Evolutionary conservation across 2,888 invertebrate genomes (phyloP), one percentile per base, ranked within the genome.

Genomic region (Drosophila gaucha): DNA sequence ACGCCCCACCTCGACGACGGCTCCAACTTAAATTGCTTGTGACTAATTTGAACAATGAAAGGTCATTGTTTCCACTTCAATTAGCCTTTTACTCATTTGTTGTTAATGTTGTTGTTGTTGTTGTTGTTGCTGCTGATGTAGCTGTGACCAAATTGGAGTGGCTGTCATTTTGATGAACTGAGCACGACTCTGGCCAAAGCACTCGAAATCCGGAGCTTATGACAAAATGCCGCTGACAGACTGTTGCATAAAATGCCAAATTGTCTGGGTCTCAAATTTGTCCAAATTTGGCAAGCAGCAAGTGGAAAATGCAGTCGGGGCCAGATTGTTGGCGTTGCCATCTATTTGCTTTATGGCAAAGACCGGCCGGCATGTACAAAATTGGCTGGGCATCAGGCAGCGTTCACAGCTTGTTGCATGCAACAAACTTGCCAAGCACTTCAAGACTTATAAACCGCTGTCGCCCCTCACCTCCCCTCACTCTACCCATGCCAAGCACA

Each of bases 61-160:
- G 85, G 88, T 85, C 88, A 86, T 85, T 86, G 85, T 86, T 85
- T 76, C 85, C 82, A 85, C 86, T 80, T 78, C 85, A 75, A 87
- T 82, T 87, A 85, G 82, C 75, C 84, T 63, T 67, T 83, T 50
- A 52, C 60, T 67, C 55, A 44, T 57, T 56, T 60, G n/a, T n/a
- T n/a, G n/a, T n/a, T n/a, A n/a, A n/a, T 28, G 38, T 49, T 33
- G 59, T 47, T 44, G 26, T 51, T 49, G 14, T n/a, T 28, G 38
- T 49, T 33, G 59, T 47, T 44, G 26, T 51, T 49, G 14, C 41
- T 43, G 26, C 43, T 47, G 52, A 26, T 20, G 33, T 28, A 50
- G 58, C 10, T 58, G 31, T 64, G 71, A 60, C 83, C 88, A 83
- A 87, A 67, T 80, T 52, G 67, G 80, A 86, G 72, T 49, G 73